These are phyloP conservation scores for Grapholita molesta DNA, from an alignment of 1,140 invertebrate genomes.

Conservation along the genomic window DNA sequence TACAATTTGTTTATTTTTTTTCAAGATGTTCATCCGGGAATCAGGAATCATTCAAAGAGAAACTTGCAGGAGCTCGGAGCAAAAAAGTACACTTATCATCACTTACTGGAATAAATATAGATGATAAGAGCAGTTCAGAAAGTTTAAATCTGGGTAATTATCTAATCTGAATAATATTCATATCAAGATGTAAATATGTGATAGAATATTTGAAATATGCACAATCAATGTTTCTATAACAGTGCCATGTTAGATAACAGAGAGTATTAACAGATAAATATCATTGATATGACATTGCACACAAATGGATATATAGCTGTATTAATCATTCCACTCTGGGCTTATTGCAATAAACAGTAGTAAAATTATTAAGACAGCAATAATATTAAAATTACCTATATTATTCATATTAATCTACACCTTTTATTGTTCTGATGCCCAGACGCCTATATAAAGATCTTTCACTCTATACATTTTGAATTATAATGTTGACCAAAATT, in stretches of 20 bases:
- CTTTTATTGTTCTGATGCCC: no score
- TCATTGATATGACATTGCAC: background rate
- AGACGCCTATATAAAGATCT: no score
- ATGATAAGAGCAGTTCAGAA: slow-evolving; percentile 86
- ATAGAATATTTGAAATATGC: slow-evolving; percentile 11
- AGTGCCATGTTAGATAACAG: background rate
- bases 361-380: no score
- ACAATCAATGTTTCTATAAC: background rate
- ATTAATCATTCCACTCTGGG: no score
- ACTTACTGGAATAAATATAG: slow-evolving; percentile 78
- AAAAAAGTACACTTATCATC: slow-evolving; percentile 66
- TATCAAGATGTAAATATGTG: slow-evolving; percentile 8
- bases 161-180: slow-evolving; percentile 18
- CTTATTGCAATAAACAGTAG: no score
- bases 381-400: no score
- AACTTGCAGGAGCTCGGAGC: slow-evolving; percentile 76
- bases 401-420: no score
- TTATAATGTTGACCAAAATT: no score
- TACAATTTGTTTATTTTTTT: slow-evolving; percentile 26
- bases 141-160: slow-evolving; percentile 80
- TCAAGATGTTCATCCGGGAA: slow-evolving; percentile 80
- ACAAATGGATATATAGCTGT: no score
- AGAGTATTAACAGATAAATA: background rate
- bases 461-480: no score
- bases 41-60: slow-evolving; percentile 79